Percentiles rank a stretch among this genome's conserved stretches.
Evolutionary conservation across 1,140 invertebrate genomes (phyloP).

Genomic region (Zaprionus taronus): DNA sequence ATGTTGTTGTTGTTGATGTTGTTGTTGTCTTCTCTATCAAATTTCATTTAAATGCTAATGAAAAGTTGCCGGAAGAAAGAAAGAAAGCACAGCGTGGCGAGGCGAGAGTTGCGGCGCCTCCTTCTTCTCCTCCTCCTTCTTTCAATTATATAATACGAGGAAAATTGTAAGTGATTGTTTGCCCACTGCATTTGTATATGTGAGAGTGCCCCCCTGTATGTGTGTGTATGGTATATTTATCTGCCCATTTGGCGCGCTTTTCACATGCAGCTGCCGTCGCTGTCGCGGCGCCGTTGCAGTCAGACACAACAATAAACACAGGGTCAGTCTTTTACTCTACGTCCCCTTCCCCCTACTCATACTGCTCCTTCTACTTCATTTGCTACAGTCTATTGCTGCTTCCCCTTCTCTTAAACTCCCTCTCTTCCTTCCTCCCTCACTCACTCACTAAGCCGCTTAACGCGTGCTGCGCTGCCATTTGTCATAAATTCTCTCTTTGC

Average conservation of each 20-base stretch:
- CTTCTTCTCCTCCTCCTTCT: conserved; percentile 6
- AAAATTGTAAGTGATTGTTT: conserved; percentile 45
- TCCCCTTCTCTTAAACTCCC: background rate
- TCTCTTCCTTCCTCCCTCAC: background rate
- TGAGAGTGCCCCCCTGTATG: background rate
- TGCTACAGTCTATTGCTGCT: background rate
- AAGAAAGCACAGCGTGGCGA: background rate
- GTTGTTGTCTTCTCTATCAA: conserved; percentile 63
- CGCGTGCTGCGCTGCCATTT: conserved; percentile 55
- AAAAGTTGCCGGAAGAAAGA: conserved; percentile 71
- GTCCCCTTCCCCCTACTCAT: background rate
- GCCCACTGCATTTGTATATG: background rate
- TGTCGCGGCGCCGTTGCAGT: background rate
- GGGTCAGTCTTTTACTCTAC: background rate
- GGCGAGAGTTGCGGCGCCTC: conserved; percentile 28
- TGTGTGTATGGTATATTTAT: background rate
- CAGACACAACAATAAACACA: background rate
- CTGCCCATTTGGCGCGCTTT: conserved; percentile 46
- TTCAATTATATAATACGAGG: conserved; percentile 69
- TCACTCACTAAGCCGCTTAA: conserved; percentile 47
- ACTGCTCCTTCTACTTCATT: background rate
- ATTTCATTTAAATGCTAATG: conserved; percentile 83
- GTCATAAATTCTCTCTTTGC: conserved; percentile 41
- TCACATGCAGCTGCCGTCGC: conserved; percentile 23
- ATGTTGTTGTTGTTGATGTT: conserved; percentile 23